Conservation (phyloP, 2,888 invertebrate species). For the Automeris io region DNA sequence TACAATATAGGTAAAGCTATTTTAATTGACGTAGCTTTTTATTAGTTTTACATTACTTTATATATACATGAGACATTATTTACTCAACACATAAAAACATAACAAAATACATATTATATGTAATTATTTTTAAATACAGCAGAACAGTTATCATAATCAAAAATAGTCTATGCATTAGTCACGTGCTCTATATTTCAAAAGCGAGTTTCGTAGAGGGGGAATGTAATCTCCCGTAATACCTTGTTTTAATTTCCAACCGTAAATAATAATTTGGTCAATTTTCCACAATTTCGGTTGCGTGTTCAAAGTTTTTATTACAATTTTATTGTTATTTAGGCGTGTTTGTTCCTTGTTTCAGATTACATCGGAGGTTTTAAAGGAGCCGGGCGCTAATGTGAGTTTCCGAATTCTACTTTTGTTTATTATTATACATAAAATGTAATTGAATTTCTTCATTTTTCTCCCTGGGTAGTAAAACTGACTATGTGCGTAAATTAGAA, state of each 20-base stretch:
- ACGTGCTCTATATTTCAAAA: slow-evolving; percentile 33
- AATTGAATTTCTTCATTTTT: slow-evolving; percentile 54
- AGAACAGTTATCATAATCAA: neutral
- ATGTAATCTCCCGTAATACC: slow-evolving; percentile 65
- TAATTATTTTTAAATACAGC: too few relatives aligned
- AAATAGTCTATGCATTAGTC: slow-evolving; percentile 31
- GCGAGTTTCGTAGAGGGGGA: slow-evolving; percentile 53
- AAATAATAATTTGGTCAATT: slow-evolving; percentile 77
- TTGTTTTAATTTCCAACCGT: slow-evolving; percentile 70
- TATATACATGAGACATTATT: too few relatives aligned
- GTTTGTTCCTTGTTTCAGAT: slow-evolving; percentile 77
- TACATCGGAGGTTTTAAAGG: slow-evolving; percentile 72
- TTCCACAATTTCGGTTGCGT: slow-evolving; percentile 74
- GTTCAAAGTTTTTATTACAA: slow-evolving; percentile 75
- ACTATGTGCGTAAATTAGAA: slow-evolving; percentile 41
- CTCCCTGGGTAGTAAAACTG: slow-evolving; percentile 24
- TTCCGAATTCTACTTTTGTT: slow-evolving; percentile 64
- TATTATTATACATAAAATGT: slow-evolving; percentile 47
- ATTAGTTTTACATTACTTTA: too few relatives aligned
- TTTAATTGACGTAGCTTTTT: too few relatives aligned
- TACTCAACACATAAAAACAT: too few relatives aligned
- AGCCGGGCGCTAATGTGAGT: slow-evolving; percentile 74
- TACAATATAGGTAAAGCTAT: too few relatives aligned
- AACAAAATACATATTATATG: too few relatives aligned
- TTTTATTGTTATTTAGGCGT: slow-evolving; percentile 77